Conservation (phyloP, 2,113 vertebrate species). For the Ptilorrhoa leucosticta region DNA sequence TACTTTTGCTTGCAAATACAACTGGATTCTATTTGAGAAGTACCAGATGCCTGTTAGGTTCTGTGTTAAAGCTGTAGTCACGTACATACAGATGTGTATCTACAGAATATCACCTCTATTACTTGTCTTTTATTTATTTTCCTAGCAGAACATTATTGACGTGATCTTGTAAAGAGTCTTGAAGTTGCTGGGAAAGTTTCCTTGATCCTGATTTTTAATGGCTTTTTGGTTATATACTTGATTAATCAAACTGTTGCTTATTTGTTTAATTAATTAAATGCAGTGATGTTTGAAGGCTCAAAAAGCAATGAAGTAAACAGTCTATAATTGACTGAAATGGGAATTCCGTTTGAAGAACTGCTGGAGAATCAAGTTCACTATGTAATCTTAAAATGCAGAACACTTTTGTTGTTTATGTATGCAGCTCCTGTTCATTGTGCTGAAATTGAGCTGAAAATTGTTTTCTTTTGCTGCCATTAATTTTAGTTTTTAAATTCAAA, state of each 20-base stretch:
- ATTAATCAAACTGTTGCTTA: constrained; percentile 9
- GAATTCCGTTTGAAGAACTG: not conserved
- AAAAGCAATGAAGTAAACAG: not conserved
- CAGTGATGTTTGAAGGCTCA: not conserved
- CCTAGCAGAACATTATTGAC: not conserved
- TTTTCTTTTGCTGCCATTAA: constrained; percentile 26
- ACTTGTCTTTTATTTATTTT: not conserved
- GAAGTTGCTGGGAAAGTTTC: not conserved
- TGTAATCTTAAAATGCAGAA: not conserved
- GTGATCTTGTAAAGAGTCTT: not conserved
- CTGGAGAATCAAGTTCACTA: not conserved
- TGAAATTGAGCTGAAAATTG: constrained; percentile 43
- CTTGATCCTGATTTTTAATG: not conserved
- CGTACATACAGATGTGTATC: rapidly evolving
- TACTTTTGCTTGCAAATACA: not conserved
- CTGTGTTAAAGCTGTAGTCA: not conserved
- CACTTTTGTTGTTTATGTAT: not conserved
- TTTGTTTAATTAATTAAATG: constrained; percentile 44
- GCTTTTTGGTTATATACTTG: not conserved
- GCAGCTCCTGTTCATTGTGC: not conserved
- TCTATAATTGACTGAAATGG: constrained; percentile 49
- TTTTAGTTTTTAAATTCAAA: constrained; percentile 38
- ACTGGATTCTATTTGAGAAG: not conserved
- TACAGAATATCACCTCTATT: not conserved
- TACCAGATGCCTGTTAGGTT: not conserved